Conservation (phyloP, 2,797 vertebrate genomes). For the Coregonus sp. region DNA sequence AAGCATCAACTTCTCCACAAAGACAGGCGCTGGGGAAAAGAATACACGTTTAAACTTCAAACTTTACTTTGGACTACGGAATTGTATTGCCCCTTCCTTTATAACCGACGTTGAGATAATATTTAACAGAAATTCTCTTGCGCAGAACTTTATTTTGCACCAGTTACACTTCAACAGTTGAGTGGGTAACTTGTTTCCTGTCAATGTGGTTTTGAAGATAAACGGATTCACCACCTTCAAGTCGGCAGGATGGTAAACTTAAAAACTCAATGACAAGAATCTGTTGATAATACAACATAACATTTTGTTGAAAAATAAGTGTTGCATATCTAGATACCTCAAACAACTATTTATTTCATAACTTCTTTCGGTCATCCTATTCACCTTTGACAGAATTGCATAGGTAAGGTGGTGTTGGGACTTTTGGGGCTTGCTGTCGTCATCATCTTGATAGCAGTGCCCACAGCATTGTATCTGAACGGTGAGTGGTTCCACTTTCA, state of each 20-base stretch:
- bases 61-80: slow-evolving; percentile 64
- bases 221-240: background rate
- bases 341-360: background rate
- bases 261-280: background rate
- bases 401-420: slow-evolving; percentile 69
- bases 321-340: background rate
- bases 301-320: background rate
- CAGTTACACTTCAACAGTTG: background rate
- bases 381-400: slow-evolving; percentile 48
- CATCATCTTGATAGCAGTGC: slow-evolving; percentile 72
- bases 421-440: slow-evolving; percentile 63
- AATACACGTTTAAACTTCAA: slow-evolving; percentile 31
- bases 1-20: no score
- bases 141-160: slow-evolving; percentile 3
- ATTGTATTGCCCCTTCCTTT: slow-evolving; percentile 68
- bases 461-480: slow-evolving; percentile 65
- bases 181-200: background rate
- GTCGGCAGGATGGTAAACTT: background rate
- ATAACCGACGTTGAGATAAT: slow-evolving; percentile 67
- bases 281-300: background rate
- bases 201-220: background rate
- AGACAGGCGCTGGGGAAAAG: background rate
- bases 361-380: background rate
- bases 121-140: slow-evolving; percentile 62
- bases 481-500: slow-evolving; percentile 59